These are phyloP conservation scores for Sinotaia quadrata DNA, from an alignment of 2,888 invertebrate species.

Conservation along the genomic window DNA sequence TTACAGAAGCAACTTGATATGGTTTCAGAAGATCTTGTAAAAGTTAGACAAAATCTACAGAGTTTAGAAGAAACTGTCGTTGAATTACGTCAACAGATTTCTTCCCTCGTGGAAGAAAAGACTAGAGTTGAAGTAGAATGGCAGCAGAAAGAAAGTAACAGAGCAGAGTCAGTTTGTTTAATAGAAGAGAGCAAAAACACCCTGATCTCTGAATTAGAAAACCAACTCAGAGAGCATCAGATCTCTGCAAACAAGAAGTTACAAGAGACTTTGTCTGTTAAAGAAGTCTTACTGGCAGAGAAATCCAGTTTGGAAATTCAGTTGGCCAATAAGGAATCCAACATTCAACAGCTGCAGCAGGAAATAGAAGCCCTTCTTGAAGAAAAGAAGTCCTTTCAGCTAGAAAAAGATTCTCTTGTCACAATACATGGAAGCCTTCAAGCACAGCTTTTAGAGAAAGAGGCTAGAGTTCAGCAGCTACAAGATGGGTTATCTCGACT, in stretches of 20 bases:
- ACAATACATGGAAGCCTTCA: conserved; percentile 16
- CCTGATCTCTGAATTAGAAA: conserved; percentile 25
- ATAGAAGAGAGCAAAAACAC: conserved; percentile 29
- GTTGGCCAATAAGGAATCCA: neutral
- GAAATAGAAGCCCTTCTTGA: neutral
- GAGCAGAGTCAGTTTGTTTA: conserved; percentile 22
- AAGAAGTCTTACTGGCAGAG: conserved; percentile 10
- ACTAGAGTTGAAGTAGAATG: conserved; percentile 37
- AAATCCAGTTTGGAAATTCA: neutral
- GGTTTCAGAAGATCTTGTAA: conserved; percentile 32
- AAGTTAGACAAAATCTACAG: conserved; percentile 37
- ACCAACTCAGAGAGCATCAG: neutral
- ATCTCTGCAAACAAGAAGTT: neutral
- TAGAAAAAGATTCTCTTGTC: too few relatives aligned
- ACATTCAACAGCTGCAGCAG: neutral
- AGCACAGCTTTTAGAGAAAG: conserved; percentile 19
- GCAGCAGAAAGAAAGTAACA: conserved; percentile 36
- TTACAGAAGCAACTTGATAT: conserved; percentile 18
- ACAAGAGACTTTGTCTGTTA: neutral
- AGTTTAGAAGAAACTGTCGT: conserved; percentile 38
- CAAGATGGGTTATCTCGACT: conserved; percentile 26
- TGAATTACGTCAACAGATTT: conserved; percentile 34
- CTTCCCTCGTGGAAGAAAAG: conserved; percentile 36
- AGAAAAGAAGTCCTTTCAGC: neutral
- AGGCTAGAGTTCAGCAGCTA: conserved; percentile 23